A percentile compares a stretch with the other conserved stretches of the same genome.
Evolutionary conservation across 2,113 vertebrate species (phyloP).

Genomic region (Gallinago media): DNA sequence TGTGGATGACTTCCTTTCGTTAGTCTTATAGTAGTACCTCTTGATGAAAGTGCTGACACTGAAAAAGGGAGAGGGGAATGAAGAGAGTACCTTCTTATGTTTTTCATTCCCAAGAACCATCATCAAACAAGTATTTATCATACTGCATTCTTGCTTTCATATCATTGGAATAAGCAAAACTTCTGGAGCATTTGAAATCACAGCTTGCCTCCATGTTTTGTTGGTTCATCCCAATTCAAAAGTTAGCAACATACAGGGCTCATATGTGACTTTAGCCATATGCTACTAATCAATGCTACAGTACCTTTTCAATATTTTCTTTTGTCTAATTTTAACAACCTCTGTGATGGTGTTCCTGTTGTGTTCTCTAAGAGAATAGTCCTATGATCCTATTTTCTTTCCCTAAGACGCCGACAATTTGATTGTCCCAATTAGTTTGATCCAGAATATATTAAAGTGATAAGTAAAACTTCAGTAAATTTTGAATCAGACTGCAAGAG

Average conservation of each 20-base stretch:
- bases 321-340: neutral
- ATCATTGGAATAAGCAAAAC: neutral
- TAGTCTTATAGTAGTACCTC: neutral
- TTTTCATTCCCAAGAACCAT: neutral
- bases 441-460: neutral
- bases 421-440: neutral
- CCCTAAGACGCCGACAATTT: accelerated
- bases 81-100: accelerated
- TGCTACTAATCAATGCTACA: neutral
- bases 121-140: neutral
- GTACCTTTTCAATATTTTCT: neutral
- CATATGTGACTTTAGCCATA: neutral
- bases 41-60: neutral
- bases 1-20: neutral
- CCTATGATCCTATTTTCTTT: neutral
- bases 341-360: accelerated
- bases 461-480: neutral
- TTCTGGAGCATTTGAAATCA: neutral
- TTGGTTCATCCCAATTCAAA: neutral
- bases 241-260: accelerated
- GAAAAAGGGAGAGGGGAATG: neutral
- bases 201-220: neutral
- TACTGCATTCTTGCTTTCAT: neutral
- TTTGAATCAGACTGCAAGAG: neutral
- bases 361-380: neutral